These are phyloP conservation scores for Phalacrocorax carbo DNA, from an alignment of 2,113 vertebrate genomes.

Conservation along the genomic window DNA sequence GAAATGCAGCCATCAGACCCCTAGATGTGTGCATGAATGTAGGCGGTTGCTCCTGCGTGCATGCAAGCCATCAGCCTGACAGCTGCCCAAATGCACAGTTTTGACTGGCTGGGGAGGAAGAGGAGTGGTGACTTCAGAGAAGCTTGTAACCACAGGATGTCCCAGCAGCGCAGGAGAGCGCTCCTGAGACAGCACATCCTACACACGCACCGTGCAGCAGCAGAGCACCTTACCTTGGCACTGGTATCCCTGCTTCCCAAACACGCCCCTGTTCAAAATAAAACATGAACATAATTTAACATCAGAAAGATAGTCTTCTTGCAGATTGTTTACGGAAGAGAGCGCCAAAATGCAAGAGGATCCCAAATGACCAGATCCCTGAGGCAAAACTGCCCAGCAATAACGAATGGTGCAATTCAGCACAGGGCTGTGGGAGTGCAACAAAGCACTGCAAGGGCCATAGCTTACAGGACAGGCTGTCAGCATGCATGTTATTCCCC, in stretches of 20 bases:
- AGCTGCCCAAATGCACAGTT: not conserved
- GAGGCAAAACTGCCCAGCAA: not conserved
- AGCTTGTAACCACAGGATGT: not conserved
- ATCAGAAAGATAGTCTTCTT: not conserved
- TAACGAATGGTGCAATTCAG: not conserved
- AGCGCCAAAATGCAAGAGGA: not conserved
- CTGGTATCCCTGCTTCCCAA: constrained; percentile 98
- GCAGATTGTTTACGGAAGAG: not conserved
- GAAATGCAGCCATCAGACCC: fast-evolving
- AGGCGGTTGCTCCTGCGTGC: not conserved
- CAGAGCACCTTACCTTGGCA: constrained; percentile 86
- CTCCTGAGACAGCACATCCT: not conserved
- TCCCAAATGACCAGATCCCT: not conserved
- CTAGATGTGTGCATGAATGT: not conserved
- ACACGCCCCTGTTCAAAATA: constrained; percentile 87
- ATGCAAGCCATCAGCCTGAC: not conserved
- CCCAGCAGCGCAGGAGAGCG: not conserved
- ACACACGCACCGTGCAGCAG: fast-evolving
- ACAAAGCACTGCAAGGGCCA: not conserved
- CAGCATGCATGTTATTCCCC: not conserved
- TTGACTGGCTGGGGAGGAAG: not conserved
- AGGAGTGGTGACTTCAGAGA: not conserved
- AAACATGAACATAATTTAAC: not conserved
- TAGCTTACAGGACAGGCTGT: not conserved
- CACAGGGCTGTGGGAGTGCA: not conserved